A percentile compares a stretch with the other conserved stretches of the same genome.
Conservation (phyloP, 1,140 invertebrate genomes). For the Araneus ventricosus region DNA sequence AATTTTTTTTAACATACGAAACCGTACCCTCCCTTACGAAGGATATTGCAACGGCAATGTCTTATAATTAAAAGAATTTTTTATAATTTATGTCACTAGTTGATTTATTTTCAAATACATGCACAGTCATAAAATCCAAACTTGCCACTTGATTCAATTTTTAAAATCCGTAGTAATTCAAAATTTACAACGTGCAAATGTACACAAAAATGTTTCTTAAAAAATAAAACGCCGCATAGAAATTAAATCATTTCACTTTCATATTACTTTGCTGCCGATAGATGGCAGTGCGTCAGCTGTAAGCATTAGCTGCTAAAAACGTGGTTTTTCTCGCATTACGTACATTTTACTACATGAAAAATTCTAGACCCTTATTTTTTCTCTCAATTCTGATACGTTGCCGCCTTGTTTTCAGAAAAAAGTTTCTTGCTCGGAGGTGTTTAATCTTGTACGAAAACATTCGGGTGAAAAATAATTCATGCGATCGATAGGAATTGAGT, state of each 20-base stretch:
- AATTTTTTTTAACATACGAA: too few species aligned
- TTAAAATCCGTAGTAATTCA: too few species aligned
- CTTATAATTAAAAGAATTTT: too few species aligned
- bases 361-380: background rate
- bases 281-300: background rate
- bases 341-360: background rate
- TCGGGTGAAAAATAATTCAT: background rate
- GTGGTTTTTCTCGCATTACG: background rate
- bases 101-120: too few species aligned
- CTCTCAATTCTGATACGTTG: background rate
- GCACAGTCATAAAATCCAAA: too few species aligned
- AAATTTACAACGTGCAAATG: too few species aligned
- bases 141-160: too few species aligned
- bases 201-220: too few species aligned
- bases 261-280: conserved; percentile 2
- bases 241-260: background rate
- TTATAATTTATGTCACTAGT: too few species aligned
- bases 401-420: background rate
- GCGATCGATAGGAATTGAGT: background rate
- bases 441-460: background rate
- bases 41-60: too few species aligned
- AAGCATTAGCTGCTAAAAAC: background rate
- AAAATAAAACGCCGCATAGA: too few species aligned
- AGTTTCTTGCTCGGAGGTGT: background rate
- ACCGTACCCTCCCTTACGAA: too few species aligned